Base-by-base conservation (phyloP, 2,797 vertebrate genomes). In the Sus cebifrons region DNA sequence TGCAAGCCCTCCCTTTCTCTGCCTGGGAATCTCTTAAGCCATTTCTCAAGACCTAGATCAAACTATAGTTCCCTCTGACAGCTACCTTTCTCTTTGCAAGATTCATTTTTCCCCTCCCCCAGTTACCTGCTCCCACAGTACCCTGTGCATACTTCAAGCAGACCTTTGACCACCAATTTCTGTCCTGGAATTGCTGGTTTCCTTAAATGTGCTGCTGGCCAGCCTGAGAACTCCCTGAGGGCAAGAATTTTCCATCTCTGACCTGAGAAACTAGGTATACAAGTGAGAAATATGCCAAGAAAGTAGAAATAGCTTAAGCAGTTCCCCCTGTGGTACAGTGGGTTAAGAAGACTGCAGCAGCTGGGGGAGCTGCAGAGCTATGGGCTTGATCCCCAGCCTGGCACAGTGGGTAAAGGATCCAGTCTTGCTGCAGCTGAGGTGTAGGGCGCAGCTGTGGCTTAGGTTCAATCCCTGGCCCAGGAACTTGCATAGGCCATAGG, bases 231-330 rank as follows among this genome's bases (percentile, higher is more conserved):
- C 17, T 82, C 73, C 67, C 60, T 11, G 16, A 94, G 16, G 54
- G 17, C 3, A 68, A 16, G 16, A 29, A 89, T 54, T 86, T 93
- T 91, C 67, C 64, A 65, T 89, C 44, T 91, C 40, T 75, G 56
- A 79, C 54, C 62, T 89, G 21, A 90, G 58, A 95, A 85, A 10
- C 12, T 77, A 67, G 11, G 8, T 40, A 85, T 52, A 16, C 62
- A 1, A 13, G 10, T 84, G 9, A 74, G 29, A 96, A 91, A 71
- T 71, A 88, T 1, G 58, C 67, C 89, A 81, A 86, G 29, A 88
- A 60, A 87, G 29, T 54, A 75, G 81, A 94, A 94, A 85, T 68
- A 62, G 54, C 85, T 67, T 81, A n/a, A 85, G 90, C 13, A 36
- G 27, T 62, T 49, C 44, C 44, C 9, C 6, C 44, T 49, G 44